A percentile compares a stretch with the other conserved stretches of the same genome.
Evolutionary conservation across 2,888 invertebrate species (phyloP).

Genomic region (Blastobasis lacticolella): DNA sequence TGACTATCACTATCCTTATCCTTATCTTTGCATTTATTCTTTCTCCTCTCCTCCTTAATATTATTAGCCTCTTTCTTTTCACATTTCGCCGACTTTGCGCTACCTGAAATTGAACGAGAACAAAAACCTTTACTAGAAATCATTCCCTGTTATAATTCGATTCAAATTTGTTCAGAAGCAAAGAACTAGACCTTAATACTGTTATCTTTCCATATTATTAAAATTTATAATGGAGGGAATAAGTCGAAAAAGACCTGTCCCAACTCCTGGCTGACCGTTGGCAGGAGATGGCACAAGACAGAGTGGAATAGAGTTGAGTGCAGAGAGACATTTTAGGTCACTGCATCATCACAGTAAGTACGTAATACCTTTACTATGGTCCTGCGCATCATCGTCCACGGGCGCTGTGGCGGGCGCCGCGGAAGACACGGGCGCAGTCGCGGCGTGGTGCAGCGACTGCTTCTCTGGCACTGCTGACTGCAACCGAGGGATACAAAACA

Average conservation of each 20-base stretch:
- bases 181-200: not conserved
- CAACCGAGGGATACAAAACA: not conserved
- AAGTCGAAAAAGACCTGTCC: too few species aligned
- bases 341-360: too few species aligned
- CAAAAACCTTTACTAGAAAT: slow-evolving; percentile 1
- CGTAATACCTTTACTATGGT: too few species aligned
- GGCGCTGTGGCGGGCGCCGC: too few species aligned
- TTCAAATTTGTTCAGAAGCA: not conserved
- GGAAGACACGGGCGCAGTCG: too few species aligned
- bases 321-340: too few species aligned
- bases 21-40: slow-evolving; percentile 60
- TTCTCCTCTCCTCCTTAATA: slow-evolving; percentile 64
- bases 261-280: too few species aligned
- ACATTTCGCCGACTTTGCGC: slow-evolving; percentile 51
- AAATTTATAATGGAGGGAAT: too few species aligned
- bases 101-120: slow-evolving; percentile 29
- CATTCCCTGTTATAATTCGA: not conserved
- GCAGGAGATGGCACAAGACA: too few species aligned
- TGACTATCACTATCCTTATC: slow-evolving; percentile 61
- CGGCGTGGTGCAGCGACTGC: slow-evolving; percentile 18
- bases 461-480: slow-evolving; percentile 60
- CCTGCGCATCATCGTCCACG: too few species aligned
- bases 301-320: too few species aligned
- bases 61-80: slow-evolving; percentile 67
- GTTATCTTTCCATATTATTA: not conserved